Base-by-base conservation (phyloP, 1,140 invertebrate genomes). In the Aradophagus sp. region DNA sequence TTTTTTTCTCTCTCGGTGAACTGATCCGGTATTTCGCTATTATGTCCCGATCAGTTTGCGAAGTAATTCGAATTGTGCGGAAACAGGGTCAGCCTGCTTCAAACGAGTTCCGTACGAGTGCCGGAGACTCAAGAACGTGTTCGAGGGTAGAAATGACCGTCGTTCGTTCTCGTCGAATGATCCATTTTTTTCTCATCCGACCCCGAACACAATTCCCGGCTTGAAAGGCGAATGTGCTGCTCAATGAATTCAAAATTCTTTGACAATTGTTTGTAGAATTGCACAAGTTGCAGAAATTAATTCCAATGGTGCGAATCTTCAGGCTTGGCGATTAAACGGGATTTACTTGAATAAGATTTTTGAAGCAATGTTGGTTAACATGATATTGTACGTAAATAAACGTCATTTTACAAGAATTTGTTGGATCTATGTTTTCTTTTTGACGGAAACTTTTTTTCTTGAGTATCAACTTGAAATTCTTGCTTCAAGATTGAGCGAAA, bases 51-150 rank as follows among this genome's bases (percentile, higher is more conserved):
- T 15, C 48, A 66, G 55, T 66, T 65, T 35, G 39, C 53, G 38
- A 35, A 61, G 44, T 69, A 69, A 69, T 74, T 69, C 47, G 50
- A 50, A 69, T 70, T 52, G 52, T 59, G 36, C 19, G 29, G 50
- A 65, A 73, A 73, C 65, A 59, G 59, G 48, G 59, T 69, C 61
- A 68, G 35, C 41, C 26, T 50, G 45, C 65, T 74, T 66, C 17
- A 56, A 69, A 74, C 47, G 55, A 69, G 61, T 66, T 66, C 62
- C 48, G 62, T 61, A 47, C 71, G 50, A 69, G 65, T 73, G 53
- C 27, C 26, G 34, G 53, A 44, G 41, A 41, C 42, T 50, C 48
- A 61, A 52, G 53, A 73, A 73, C 62, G 69, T 73, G 63, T 73
- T 73, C 47, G 41, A 73, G 63, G 59, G 70, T 50, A 61, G 70